These are phyloP conservation scores for Xiphydria camelus DNA, from an alignment of 2,888 invertebrate genomes.

Conservation along the genomic window DNA sequence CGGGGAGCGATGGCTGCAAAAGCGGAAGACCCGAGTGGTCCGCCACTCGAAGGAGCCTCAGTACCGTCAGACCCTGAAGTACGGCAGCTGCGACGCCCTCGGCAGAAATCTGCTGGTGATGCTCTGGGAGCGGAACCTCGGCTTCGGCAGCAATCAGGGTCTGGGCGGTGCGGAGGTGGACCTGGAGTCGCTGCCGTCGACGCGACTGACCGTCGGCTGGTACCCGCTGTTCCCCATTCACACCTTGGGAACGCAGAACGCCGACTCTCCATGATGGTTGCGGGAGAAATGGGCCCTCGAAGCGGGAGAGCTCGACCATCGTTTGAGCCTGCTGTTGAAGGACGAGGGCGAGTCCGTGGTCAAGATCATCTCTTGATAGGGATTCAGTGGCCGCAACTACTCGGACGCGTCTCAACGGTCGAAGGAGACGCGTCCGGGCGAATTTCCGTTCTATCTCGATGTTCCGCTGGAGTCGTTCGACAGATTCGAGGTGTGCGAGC, in stretches of 20 bases:
- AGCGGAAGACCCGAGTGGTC: conserved; percentile 86
- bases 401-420: too few species aligned
- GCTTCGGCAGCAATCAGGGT: conserved; percentile 79
- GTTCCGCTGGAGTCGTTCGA: too few species aligned
- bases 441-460: too few species aligned
- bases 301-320: conserved; percentile 53
- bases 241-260: conserved; percentile 70
- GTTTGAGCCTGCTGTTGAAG: conserved; percentile 51
- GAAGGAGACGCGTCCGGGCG: too few species aligned
- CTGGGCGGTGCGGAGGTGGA: conserved; percentile 86
- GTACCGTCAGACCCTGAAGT: conserved; percentile 86
- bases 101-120: conserved; percentile 85
- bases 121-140: conserved; percentile 90
- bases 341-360: conserved; percentile 51
- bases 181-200: conserved; percentile 78
- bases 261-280: conserved; percentile 61
- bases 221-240: conserved; percentile 89
- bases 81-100: conserved; percentile 70
- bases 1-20: conserved; percentile 85
- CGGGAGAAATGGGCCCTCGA: conserved; percentile 57
- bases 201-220: conserved; percentile 85
- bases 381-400: too few species aligned
- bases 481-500: too few species aligned
- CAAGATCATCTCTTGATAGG: conserved; percentile 52
- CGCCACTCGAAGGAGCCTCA: conserved; percentile 82